These are phyloP conservation scores for Ptilodon capucinus DNA, from an alignment of 2,888 invertebrate species.

Conservation along the genomic window DNA sequence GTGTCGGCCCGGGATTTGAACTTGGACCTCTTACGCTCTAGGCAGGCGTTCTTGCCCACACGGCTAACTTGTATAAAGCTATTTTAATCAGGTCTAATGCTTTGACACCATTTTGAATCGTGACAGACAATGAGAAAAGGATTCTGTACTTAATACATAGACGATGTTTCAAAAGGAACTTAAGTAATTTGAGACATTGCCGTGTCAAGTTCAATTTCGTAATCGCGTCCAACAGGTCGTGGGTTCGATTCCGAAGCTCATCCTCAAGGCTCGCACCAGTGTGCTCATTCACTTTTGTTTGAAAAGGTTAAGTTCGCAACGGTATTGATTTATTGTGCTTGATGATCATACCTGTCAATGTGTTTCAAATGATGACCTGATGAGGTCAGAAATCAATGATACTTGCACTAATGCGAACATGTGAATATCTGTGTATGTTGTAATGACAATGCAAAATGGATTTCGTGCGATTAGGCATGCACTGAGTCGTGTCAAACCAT, in stretches of 20 bases:
- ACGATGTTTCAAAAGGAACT: too few species aligned
- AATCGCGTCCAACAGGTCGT: not conserved
- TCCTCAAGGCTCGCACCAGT: conserved; percentile 8
- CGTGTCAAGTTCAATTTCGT: not conserved
- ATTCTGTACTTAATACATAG: too few species aligned
- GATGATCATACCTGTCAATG: conserved; percentile 12
- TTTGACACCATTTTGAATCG: too few species aligned
- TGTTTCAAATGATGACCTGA: conserved; percentile 15
- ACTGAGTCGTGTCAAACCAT: not conserved
- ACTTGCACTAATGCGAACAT: not conserved
- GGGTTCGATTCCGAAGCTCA: not conserved
- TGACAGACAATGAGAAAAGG: too few species aligned
- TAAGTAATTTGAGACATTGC: too few species aligned
- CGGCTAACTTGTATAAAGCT: too few species aligned
- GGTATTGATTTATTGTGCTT: conserved; percentile 23
- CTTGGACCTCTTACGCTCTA: too few species aligned
- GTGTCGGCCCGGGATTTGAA: too few species aligned
- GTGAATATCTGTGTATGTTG: conserved; percentile 6
- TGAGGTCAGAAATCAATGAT: conserved; percentile 6
- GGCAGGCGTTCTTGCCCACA: too few species aligned
- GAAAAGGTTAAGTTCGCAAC: conserved; percentile 27
- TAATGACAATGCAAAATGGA: not conserved
- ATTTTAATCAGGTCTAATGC: too few species aligned
- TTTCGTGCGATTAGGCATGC: not conserved
- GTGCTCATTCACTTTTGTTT: conserved; percentile 21